These are phyloP conservation scores for Nemotelus pantherinus DNA, from an alignment of 2,888 invertebrate species.

Conservation along the genomic window DNA sequence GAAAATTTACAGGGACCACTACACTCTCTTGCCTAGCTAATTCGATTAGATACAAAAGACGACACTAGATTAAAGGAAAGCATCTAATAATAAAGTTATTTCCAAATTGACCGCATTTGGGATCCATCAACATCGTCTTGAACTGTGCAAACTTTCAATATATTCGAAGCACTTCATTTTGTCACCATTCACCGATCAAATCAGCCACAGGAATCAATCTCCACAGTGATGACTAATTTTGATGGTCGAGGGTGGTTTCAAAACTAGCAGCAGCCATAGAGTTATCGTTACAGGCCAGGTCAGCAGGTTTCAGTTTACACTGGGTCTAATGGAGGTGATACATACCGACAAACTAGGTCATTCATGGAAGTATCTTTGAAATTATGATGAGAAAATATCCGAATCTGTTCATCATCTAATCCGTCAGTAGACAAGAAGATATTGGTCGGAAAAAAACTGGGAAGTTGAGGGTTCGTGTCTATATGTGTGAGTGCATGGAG, in stretches of 20 bases:
- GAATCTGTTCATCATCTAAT: conserved; percentile 31
- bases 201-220: conserved; percentile 31
- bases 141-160: neutral
- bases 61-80: too few relatives aligned
- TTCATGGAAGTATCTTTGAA: conserved; percentile 30
- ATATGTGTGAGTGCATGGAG: neutral
- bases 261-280: too few relatives aligned
- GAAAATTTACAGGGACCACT: too few relatives aligned
- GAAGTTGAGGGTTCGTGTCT: neutral
- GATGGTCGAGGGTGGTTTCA: neutral
- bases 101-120: neutral
- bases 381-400: conserved; percentile 36
- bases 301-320: neutral
- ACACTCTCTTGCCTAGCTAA: too few relatives aligned
- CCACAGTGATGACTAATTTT: conserved; percentile 33
- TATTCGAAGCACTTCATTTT: conserved; percentile 8
- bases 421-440: neutral
- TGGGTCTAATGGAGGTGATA: conserved; percentile 30
- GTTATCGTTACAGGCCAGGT: too few relatives aligned
- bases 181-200: conserved; percentile 1
- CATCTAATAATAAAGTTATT: neutral
- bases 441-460: neutral
- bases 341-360: conserved; percentile 43
- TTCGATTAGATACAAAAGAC: too few relatives aligned
- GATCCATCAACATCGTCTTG: conserved; percentile 1